Base-by-base conservation (phyloP, 2,797 vertebrate species). In the Catostomus latipinnis region DNA sequence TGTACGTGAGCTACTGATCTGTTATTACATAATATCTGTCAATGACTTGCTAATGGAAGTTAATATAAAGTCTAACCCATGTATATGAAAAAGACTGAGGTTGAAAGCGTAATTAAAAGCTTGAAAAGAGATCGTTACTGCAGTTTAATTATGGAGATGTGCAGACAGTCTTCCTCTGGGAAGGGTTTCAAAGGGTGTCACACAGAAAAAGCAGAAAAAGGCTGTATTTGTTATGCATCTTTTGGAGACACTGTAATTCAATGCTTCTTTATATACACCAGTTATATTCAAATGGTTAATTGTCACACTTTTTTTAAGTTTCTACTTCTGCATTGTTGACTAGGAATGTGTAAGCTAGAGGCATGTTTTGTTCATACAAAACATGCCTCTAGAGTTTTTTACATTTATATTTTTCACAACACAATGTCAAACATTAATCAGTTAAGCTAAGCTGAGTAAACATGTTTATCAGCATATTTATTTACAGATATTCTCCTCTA, bases 91-190 rank as follows among this genome's bases (percentile, higher is more conserved):
- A 45, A 46, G 58, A 48, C 50, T 7, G 45, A 18, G 75, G 16
- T 71, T 45, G 71, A 63, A 62, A 54, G 43, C 68, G 65, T 78
- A 71, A 71, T 78, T 78, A 78, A 78, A 65, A 56, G 22, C 34
- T 56, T 78, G 10, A 63, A 34, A 78, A 78, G 34, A 63, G 50
- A 71, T 34, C 58, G 56, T 58, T 53, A 57, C 34, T 13, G 43
- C 4, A 8, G 34, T 69, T 78, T 74, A 78, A 78, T 70, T 74
- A 74, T 74, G 49, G 58, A 69, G 43, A 63, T 75, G 71, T 54
- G 56, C 48, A 16, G 48, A 54, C 46, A 66, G 80, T 46, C 70
- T 77, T 74, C 56, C 69, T 77, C 62, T 61, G 69, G 61, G 46
- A 71, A 18, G 50, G 65, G 46, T 69, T 18, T 14, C 57, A 10